Base-by-base conservation (phyloP, 2,797 vertebrate genomes). In the Danionella dracula region DNA sequence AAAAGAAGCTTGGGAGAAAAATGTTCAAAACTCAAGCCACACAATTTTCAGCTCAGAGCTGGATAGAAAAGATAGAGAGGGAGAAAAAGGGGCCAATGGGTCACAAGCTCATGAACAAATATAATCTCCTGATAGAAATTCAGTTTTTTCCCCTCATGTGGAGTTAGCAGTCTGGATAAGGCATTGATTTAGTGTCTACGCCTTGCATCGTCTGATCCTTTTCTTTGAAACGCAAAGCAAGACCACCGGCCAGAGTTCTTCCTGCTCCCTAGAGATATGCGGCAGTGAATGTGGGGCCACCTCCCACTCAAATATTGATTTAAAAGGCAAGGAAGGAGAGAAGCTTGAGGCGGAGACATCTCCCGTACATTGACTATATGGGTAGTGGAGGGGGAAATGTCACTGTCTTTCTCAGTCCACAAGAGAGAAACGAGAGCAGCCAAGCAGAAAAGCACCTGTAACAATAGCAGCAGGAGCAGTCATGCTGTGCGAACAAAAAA, bases 291-390 rank as follows among this genome's bases (percentile, higher is more conserved):
- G 68, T 9, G 46, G 29, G 68, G 57, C 38, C 71, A 58, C 50
- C 74, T 71, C 61, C 27, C 49, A 20, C 71, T 83, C 80, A 82
- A 82, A 85, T 83, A 86, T 83, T 83, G 83, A 85, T 86, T 83
- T 78, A 50, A 53, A 63, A 65, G 70, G 13, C 37, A 37, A 45
- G 37, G 46, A 48, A 51, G 74, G 64, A n/a, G 29, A 31, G 59
- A 62, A 41, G 53, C 20, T 29, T 50, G 38, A 29, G 42, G 38
- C n/a, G 38, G 45, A 76, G 57, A 70, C 51, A 59, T 66, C 76
- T n/a, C n/a, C n/a, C n/a, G n/a, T n/a, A n/a, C n/a, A 45, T 64
- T 68, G 17, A 37, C 35, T 57, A 64, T 49, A 41, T 55, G 40
- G 23, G 23, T 27, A 6, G 23, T 27, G 23, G 23, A 3, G 23